Base-by-base conservation (phyloP, 2,113 vertebrate species). In the Pitta sordida region DNA sequence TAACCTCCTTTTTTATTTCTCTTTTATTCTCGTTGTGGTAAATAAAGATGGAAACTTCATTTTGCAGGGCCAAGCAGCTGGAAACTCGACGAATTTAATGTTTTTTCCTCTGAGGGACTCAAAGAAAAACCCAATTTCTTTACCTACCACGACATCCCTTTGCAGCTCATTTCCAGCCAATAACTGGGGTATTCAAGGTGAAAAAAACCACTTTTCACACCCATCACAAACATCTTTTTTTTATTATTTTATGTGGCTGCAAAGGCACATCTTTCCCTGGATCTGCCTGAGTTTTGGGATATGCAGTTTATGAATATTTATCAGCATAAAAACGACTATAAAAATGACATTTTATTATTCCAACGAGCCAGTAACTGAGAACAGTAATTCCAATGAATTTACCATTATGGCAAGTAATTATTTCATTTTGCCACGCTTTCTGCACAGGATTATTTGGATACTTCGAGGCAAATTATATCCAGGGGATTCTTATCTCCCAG, bases 351-450 rank as follows among this genome's bases (percentile, higher is more conserved):
- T 76, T 83, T 46, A 71, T 74, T 68, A 71, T 71, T 69, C 26
- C 41, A 63, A 10, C 1, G 16, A 11, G 36, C 23, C 55, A 84
- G 43, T 41, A 68, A 48, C 3, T 10, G 18, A 43, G 59, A 58
- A 39, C 0, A n/a, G 1, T 13, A 49, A 75, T 49, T 15, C 2
- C 4, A 36, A 12, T 0, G 3, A 36, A 48, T 43, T 83, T 29
- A 78, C 34, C 59, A n/a, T 46, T 9, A 36, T n/a, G 19, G 8
- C 21, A 51, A 65, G 9, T 18, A 68, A 58, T 49, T 39, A 52
- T 17, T 24, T 32, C 48, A 75, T 63, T 32, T 68, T 58, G 44
- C 23, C 11, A 18, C 23, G 34, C 9, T 9, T 60, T 92, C 85
- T 36, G 11, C 41, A 49, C 7, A 0, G 2, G 10, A 79, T 44